Base-by-base conservation (phyloP, 64 coral and sea anemone genomes). In the Pocillopora damicornis region DNA sequence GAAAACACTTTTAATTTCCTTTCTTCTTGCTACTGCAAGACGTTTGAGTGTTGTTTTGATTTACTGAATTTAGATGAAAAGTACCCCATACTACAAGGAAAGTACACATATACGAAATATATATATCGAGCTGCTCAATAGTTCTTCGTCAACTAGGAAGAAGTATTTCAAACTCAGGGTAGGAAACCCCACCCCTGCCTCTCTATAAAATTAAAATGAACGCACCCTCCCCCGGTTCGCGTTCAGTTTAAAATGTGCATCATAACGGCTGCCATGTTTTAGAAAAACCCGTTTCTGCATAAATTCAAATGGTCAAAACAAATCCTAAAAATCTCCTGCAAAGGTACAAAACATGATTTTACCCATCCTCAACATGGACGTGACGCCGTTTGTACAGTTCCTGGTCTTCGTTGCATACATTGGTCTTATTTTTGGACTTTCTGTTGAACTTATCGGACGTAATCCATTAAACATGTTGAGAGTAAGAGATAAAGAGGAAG, bases 341-440 rank as follows among this genome's bases (percentile, higher is more conserved):
- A 58, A 6, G 20, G 13, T 18, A 16, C 38, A 8, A 72, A 22
- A 18, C 15, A 85, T 72, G 63, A 57, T 85, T 85, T 16, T 85
- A 57, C 81, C 81, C 9, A 13, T 85, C 26, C 17, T 85, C 4
- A 85, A 85, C 57, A 72, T 85, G 65, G 81, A 85, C 42, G 65
- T 72, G 5, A 85, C 81, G 25, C 63, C 81, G 5, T 8, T 72
- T 0, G 37, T 85, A 4, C 81, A 85, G 72, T 72, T 65, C 20
- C 37, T 85, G 18, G 36, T 85, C 26, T 18, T 85, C 38, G 34
- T 85, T 18, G 69, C 81, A 0, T 85, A 85, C 11, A 25, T 85
- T 73, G 81, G 63, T 71, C 81, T 85, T 42, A 38, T 85, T 51
- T 85, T 71, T 13, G 64, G 65, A 37, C 81, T 85, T 42, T 85